phyloP scores from a whole-genome alignment of 2,797 vertebrate species.

The Sebastes nivosus region DNA sequence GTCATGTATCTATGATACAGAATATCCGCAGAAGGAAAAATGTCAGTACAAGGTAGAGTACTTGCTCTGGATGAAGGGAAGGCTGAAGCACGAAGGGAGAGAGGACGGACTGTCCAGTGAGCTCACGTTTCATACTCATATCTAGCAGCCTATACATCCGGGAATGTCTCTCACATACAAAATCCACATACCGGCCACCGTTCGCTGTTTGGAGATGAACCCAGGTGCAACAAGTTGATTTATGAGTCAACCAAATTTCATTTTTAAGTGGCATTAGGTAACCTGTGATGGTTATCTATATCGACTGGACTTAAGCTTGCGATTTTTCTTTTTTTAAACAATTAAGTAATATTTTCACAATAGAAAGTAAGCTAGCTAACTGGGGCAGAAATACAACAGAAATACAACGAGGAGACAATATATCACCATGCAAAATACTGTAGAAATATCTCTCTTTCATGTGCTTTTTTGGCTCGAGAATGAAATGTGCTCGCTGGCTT shows the following conservation, averaged over 20 bases:
- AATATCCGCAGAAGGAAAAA: too few species aligned
- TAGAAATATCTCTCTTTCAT: constrained; percentile 39
- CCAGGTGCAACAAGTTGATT: neutral
- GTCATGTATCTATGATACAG: too few species aligned
- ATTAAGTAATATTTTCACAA: neutral
- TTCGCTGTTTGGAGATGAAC: neutral
- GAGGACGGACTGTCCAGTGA: neutral
- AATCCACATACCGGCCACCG: neutral
- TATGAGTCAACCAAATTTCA: neutral
- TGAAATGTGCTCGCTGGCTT: constrained; percentile 34
- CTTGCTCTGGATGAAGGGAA: too few species aligned
- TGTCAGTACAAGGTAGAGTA: rapidly evolving
- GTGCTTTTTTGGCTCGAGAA: constrained; percentile 42
- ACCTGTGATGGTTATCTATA: neutral
- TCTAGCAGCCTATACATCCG: neutral
- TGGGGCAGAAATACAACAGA: constrained; percentile 5
- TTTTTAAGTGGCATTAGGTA: neutral
- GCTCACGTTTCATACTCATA: neutral
- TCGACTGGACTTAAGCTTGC: neutral
- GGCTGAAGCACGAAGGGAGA: too few species aligned
- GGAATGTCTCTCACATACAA: neutral
- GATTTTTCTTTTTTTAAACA: neutral
- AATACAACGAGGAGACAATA: constrained; percentile 1
- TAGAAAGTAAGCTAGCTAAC: neutral
- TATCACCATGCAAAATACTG: constrained; percentile 18